Evolutionary conservation across 2,888 invertebrate genomes (phyloP).

Genomic region (Flabesymbios commensalis): DNA sequence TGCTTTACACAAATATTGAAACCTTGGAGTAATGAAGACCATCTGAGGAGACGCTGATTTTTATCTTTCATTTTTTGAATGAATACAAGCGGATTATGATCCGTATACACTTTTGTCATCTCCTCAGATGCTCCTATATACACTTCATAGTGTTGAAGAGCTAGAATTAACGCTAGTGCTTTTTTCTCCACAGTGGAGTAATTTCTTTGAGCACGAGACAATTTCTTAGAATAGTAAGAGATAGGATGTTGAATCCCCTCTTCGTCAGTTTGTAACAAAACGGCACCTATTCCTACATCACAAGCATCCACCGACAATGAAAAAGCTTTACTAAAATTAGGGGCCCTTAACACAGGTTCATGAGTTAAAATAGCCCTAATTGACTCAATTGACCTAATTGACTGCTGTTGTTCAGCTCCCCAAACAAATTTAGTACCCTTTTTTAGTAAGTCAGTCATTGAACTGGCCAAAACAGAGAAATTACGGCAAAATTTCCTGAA

Average conservation of each 20-base stretch:
- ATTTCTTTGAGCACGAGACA: too few species aligned
- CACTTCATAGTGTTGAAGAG: conserved; percentile 18
- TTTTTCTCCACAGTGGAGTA: conserved; percentile 21
- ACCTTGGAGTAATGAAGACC: not conserved
- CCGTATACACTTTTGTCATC: not conserved
- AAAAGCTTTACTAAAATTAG: not conserved
- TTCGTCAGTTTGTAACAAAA: not conserved
- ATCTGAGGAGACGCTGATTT: not conserved
- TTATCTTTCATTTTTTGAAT: conserved; percentile 1
- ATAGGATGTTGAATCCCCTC: conserved; percentile 1
- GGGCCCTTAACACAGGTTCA: not conserved
- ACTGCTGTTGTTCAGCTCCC: not conserved
- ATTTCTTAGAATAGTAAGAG: conserved; percentile 7
- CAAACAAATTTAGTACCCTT: not conserved
- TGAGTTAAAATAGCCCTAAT: not conserved
- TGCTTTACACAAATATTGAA: not conserved
- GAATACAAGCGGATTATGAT: not conserved
- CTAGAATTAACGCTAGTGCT: conserved; percentile 4
- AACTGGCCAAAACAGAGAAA: not conserved
- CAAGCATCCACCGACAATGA: not conserved
- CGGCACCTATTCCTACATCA: not conserved
- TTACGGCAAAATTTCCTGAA: not conserved
- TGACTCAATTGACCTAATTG: not conserved
- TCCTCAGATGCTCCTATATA: not conserved
- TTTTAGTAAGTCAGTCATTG: not conserved